Base-by-base conservation (phyloP, 2,113 vertebrate genomes). In the Erythrocercus mccallii region DNA sequence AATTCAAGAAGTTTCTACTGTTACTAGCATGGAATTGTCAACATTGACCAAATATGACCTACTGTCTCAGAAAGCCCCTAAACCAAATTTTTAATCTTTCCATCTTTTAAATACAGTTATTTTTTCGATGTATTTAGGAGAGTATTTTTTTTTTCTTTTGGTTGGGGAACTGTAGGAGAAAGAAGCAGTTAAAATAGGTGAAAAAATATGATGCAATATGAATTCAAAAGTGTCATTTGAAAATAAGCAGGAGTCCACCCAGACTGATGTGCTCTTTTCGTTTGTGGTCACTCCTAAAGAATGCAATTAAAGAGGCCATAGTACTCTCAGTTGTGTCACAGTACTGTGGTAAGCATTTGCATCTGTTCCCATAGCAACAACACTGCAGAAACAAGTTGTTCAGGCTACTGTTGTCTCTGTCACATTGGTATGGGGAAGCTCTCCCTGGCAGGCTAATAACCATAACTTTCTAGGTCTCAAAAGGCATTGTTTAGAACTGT, bases 291-390 rank as follows among this genome's bases (percentile, higher is more conserved):
- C 38, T 83, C 84, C 88, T 81, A 42, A 88, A 62, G 70, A 94
- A 96, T 73, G 77, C 38, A 89, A 65, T 94, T 91, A 93, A 91
- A 88, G 27, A 66, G 71, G 38, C 57, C 76, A 23, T 83, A 94
- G 92, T 79, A 65, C 2, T 3, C 44, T 80, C 91, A 92, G 81
- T 76, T 77, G 61, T 94, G 77, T 68, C 95, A 44, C 5, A 86
- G 57, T 86, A 94, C 81, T 92, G 51, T 50, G 92, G 44, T 58
- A 89, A 86, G 58, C 82, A 78, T 88, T 83, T 17, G 7, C 81
- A 78, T 93, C 87, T 79, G 95, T 97, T 97, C 78, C 86, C 83
- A 95, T 97, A 94, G 94, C 86, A 97, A 96, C 95, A 95, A 78
- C 80, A 76, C 82, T 78, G 71, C 74, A 95, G 83, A 96, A 97